Base-by-base conservation (phyloP, 2,888 invertebrate genomes). In the Lepidochitona cinerea region DNA sequence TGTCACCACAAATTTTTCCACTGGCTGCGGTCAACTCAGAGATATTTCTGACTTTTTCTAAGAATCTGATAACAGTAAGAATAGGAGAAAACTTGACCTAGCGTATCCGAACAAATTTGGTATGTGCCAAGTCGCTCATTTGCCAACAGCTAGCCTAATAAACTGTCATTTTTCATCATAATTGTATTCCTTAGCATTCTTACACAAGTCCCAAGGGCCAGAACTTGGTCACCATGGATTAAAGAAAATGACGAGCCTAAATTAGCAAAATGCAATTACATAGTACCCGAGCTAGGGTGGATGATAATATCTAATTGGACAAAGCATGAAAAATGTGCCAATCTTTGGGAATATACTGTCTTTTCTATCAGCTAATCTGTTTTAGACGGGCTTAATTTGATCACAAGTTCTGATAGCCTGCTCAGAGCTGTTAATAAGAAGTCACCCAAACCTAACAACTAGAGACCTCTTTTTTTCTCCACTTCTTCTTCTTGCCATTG, bases 261-360 rank as follows among this genome's bases (percentile, higher is more conserved):
- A 59, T 59, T 59, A 59, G 59, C 59, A 59, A 59, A 59, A 59
- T 59, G 59, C 59, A 59, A 59, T 59, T 59, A 59, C 59, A 59
- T 23, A 32, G 23, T 59, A 29, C 59, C 29, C 29, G 59, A 29
- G 32, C 59, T 29, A 29, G 32, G 59, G 59, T 59, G 29, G 14
- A 14, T 59, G 59, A 59, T 59, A 59, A 59, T 59, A 59, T 59
- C 59, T 59, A 59, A 59, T 59, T 32, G 26, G 29, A 29, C 32
- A 59, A 59, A 29, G 59, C 59, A 59, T 59, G 59, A 59, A 29
- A 59, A 59, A 59, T 59, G 59, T 59, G 59, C 32, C 59, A 59
- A 59, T 59, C 59, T 59, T 29, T 29, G 59, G 23, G 26, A 59
- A 59, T 59, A 59, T 59, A 59, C 59, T 59, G 59, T 14, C 59